A percentile compares a stretch with the other conserved stretches of the same genome.
These are phyloP conservation scores for Dicranocentrus wangi DNA, from an alignment of 2,888 invertebrate genomes.

Conservation along the genomic window DNA sequence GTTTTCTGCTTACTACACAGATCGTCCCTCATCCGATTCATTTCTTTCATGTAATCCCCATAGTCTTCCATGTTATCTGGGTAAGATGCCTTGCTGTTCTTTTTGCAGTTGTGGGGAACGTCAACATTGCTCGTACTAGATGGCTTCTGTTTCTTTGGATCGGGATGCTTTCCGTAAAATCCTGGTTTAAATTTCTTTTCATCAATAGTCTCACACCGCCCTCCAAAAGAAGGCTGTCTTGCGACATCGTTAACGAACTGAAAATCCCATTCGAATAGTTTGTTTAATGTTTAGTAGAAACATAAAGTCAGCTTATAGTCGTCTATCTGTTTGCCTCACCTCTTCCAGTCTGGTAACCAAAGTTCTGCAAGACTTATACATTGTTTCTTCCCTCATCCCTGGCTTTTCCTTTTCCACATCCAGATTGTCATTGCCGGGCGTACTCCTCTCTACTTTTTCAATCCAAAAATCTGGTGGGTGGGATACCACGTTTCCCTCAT, in stretches of 20 bases:
- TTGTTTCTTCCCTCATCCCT: not conserved
- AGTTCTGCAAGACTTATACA: not conserved
- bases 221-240: constrained; percentile 9
- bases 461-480: constrained; percentile 24
- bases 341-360: not conserved
- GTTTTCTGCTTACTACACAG: not conserved
- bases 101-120: not conserved
- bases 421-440: not conserved
- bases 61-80: not conserved
- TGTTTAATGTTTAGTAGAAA: not conserved
- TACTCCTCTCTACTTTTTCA: not conserved
- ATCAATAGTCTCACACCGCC: constrained; percentile 7
- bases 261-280: not conserved
- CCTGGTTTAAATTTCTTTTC: constrained; percentile 19
- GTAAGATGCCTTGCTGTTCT: not conserved
- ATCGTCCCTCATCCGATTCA: not conserved
- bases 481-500: too few species aligned
- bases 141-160: not conserved
- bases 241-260: not conserved
- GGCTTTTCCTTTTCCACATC: not conserved
- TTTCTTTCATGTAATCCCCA: not conserved
- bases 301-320: not conserved
- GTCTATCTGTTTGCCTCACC: not conserved
- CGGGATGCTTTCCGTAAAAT: not conserved
- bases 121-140: not conserved